Percentiles rank a stretch among this genome's conserved stretches.
Evolutionary conservation across 2,113 vertebrate species (phyloP).

Genomic region (Elephas maximus): DNA sequence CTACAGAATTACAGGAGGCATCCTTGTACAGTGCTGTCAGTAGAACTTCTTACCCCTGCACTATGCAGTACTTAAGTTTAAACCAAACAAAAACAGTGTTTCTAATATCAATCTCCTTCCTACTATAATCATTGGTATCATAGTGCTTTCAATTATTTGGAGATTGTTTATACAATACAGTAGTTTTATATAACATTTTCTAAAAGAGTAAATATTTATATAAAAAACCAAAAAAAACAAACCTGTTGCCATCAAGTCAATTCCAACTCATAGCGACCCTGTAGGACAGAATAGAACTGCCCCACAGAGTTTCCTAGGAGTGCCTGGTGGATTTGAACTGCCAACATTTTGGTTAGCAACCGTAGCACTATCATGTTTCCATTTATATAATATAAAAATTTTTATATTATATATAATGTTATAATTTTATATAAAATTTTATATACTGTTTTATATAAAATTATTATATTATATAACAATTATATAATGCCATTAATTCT

Average conservation of each 20-base stretch:
- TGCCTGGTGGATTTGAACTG: too few species aligned
- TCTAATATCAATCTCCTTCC: background rate
- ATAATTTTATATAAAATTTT: background rate
- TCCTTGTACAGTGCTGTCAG: background rate
- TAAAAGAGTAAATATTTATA: background rate
- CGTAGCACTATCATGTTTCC: too few species aligned
- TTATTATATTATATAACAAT: too few species aligned
- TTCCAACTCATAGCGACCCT: too few species aligned
- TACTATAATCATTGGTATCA: background rate
- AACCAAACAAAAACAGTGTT: background rate
- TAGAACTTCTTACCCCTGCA: background rate
- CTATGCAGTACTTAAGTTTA: background rate
- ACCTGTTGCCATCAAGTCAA: too few species aligned
- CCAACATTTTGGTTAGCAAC: too few species aligned
- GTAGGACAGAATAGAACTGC: too few species aligned
- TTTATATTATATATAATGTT: too few species aligned
- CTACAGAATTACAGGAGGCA: background rate
- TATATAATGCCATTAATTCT: background rate
- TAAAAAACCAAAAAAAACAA: too few species aligned
- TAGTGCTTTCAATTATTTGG: background rate
- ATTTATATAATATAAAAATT: too few species aligned
- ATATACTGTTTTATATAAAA: background rate
- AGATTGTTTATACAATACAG: background rate
- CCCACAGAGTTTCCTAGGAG: too few species aligned
- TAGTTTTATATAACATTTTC: too few species aligned